These are phyloP conservation scores for Adelphocoris suturalis DNA, from an alignment of 2,888 invertebrate species.

Conservation along the genomic window DNA sequence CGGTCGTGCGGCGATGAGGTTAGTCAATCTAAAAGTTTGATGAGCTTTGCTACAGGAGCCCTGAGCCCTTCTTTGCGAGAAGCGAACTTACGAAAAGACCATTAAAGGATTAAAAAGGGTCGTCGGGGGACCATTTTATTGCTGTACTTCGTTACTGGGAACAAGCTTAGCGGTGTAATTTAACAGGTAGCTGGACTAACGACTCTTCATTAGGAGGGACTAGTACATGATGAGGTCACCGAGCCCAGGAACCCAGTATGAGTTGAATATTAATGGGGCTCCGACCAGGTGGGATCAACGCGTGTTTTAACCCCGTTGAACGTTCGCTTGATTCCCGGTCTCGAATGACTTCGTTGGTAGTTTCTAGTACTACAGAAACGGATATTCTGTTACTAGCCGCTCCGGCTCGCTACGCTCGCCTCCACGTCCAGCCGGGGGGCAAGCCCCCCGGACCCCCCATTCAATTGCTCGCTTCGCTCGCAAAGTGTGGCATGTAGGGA, in stretches of 20 bases:
- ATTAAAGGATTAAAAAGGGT: slow-evolving; percentile 53
- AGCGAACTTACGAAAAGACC: slow-evolving; percentile 22
- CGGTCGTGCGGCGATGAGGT: neutral
- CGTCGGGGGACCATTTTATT: slow-evolving; percentile 28
- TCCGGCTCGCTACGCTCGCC: no score
- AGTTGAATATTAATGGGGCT: neutral
- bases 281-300: slow-evolving; percentile 1
- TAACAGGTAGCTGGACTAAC: slow-evolving; percentile 22
- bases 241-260: neutral
- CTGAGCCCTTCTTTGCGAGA: neutral
- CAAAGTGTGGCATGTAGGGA: no score
- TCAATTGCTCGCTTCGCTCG: no score
- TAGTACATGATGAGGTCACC: slow-evolving; percentile 11
- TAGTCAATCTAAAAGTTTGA: slow-evolving; percentile 33
- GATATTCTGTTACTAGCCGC: no score
- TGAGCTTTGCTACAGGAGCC: neutral
- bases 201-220: slow-evolving; percentile 35
- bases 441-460: no score
- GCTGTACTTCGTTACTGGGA: slow-evolving; percentile 9
- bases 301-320: no score
- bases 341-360: no score
- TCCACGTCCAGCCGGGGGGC: no score
- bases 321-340: no score
- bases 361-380: no score
- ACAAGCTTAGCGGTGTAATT: slow-evolving; percentile 39